These are phyloP conservation scores for Callyntrura sp. DNA, from an alignment of 2,888 invertebrate species.

Conservation along the genomic window DNA sequence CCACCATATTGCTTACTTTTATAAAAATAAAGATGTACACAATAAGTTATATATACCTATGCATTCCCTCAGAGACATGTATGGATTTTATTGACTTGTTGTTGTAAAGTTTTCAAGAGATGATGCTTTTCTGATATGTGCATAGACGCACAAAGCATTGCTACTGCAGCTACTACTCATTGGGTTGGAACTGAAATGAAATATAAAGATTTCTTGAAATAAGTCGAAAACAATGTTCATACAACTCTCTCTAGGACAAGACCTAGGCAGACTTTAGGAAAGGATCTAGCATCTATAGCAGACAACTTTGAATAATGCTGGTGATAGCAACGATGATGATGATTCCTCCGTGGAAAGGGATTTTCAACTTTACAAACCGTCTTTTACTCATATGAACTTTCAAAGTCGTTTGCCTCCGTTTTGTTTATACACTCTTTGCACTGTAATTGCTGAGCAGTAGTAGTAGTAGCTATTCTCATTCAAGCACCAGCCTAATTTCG, in stretches of 20 bases:
- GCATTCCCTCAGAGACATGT: slow-evolving; percentile 52
- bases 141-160: slow-evolving; percentile 20
- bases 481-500: too few relatives aligned
- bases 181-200: neutral
- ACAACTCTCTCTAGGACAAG: slow-evolving; percentile 15
- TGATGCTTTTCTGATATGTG: neutral
- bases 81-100: slow-evolving; percentile 74
- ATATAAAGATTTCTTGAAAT: neutral
- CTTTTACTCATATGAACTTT: slow-evolving; percentile 66
- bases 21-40: slow-evolving; percentile 3
- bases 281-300: slow-evolving; percentile 10
- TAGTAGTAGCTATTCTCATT: neutral
- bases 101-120: slow-evolving; percentile 62
- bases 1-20: neutral
- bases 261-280: slow-evolving; percentile 13
- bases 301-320: slow-evolving; percentile 40
- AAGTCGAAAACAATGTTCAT: neutral
- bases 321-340: slow-evolving; percentile 27
- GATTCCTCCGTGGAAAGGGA: slow-evolving; percentile 65
- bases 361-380: slow-evolving; percentile 61
- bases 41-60: slow-evolving; percentile 13
- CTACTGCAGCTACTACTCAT: slow-evolving; percentile 6
- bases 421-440: slow-evolving; percentile 33
- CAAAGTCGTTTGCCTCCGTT: slow-evolving; percentile 51
- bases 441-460: too few relatives aligned